Percentiles rank a stretch among this genome's conserved stretches.
These are phyloP conservation scores for Papilio protenor DNA, from an alignment of 2,888 invertebrate species.

Conservation along the genomic window DNA sequence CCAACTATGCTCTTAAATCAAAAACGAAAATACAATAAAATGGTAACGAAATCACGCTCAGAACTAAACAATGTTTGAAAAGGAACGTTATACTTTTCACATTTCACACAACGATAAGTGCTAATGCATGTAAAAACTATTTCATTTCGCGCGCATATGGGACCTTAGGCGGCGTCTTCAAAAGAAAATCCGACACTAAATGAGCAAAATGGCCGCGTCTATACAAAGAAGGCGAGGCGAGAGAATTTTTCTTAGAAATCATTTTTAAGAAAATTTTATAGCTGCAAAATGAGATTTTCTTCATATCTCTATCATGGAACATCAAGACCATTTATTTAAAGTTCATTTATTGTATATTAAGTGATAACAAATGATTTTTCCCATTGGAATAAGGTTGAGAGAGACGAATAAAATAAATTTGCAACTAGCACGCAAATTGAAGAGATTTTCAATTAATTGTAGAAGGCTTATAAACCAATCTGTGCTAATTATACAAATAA, in stretches of 20 bases:
- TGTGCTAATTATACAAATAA: too few relatives aligned
- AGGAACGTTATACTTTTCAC: slow-evolving; percentile 18
- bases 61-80: background rate
- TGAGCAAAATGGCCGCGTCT: slow-evolving; percentile 39
- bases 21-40: slow-evolving; percentile 28
- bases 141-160: slow-evolving; percentile 32
- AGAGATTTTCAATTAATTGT: background rate
- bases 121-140: slow-evolving; percentile 37
- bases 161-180: slow-evolving; percentile 29
- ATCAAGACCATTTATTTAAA: background rate
- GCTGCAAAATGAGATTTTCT: slow-evolving; percentile 15
- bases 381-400: background rate
- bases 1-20: slow-evolving; percentile 19
- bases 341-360: background rate
- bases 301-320: background rate
- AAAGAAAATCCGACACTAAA: slow-evolving; percentile 41
- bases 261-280: slow-evolving; percentile 29
- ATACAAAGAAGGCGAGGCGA: slow-evolving; percentile 36
- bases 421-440: background rate
- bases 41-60: background rate
- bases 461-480: background rate
- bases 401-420: background rate
- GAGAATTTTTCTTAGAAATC: slow-evolving; percentile 37
- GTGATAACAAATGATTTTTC: too few relatives aligned
- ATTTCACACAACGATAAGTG: slow-evolving; percentile 20